Base-by-base conservation (phyloP, 2,797 vertebrate genomes). In the Morus bassanus region DNA sequence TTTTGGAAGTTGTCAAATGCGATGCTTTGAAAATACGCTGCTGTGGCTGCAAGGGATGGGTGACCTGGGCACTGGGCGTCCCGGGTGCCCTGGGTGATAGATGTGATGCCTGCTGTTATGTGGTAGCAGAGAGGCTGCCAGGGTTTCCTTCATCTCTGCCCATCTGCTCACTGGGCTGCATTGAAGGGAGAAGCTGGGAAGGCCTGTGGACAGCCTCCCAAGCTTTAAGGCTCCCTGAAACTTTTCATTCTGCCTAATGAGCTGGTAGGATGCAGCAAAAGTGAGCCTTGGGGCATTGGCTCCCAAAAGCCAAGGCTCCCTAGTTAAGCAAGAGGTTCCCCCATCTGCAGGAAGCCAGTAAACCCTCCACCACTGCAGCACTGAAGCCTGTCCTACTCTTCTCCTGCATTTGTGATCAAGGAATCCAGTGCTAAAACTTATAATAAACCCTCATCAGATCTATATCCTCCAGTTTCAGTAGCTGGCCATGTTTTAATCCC, bases 71-170 rank as follows among this genome's bases (percentile, higher is more conserved):
- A 0, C 57, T 15, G 35, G 31, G 14, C 45, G 50, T 51, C 72
- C 53, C 0, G 0, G 39, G 8, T 56, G 27, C 35, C 45, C 89
- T 35, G 73, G 30, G 12, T 57, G 63, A 30, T 7, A 79, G 17
- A 37, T 45, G 72, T 0, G 1, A 43, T 10, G 30, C 17, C 30
- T 30, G 54, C 39, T 84, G 19, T 48, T 51, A 56, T 1, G 1
- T 41, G 22, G 53, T 8, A 31, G 45, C 86, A 54, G 50, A n/a
- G 37, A 48, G 30, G 27, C 45, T 72, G 53, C 24, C 70, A 69
- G 63, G 63, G 8, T 63, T 79, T 74, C 43, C 37, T 30, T 50
- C 15, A 1, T 54, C 82, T 77, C 74, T 81, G 31, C n/a, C 45
- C 65, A 37, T 46, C 53, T 69, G 41, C 31, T 61, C 33, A 51